Evolutionary conservation across 2,888 invertebrate genomes (phyloP).

Genomic region (Nomada ferruginata): DNA sequence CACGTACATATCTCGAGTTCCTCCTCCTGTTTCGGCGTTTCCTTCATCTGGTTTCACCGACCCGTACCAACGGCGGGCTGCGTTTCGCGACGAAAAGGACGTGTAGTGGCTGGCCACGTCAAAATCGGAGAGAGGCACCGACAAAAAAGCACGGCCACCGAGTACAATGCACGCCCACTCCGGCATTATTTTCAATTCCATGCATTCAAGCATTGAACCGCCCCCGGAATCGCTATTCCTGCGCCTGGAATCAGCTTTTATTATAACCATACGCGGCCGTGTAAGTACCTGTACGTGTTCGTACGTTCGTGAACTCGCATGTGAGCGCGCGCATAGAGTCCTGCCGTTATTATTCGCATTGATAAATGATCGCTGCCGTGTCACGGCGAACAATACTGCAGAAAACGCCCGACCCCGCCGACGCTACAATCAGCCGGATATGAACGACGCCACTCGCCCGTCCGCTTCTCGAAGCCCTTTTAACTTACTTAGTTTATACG

Average conservation of each 20-base stretch:
- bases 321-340: conserved; percentile 56
- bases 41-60: conserved; percentile 35
- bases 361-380: conserved; percentile 75
- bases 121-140: conserved; percentile 53
- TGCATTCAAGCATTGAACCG: conserved; percentile 68
- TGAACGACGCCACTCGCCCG: conserved; percentile 55
- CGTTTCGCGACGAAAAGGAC: conserved; percentile 49
- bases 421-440: conserved; percentile 72
- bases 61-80: not conserved
- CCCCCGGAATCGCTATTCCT: conserved; percentile 65
- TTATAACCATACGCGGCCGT: conserved; percentile 49
- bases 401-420: conserved; percentile 52
- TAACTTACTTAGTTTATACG: conserved; percentile 42
- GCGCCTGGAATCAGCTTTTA: conserved; percentile 57
- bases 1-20: conserved; percentile 11
- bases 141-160: conserved; percentile 60
- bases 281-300: conserved; percentile 21
- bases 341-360: conserved; percentile 75
- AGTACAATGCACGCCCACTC: conserved; percentile 62
- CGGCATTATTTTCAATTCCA: conserved; percentile 72
- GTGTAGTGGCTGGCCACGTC: conserved; percentile 55
- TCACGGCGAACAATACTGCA: conserved; percentile 69
- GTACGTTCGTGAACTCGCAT: not conserved
- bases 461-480: conserved; percentile 37
- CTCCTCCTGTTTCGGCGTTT: conserved; percentile 24